These are phyloP conservation scores for Psophia crepitans DNA, from an alignment of 2,113 vertebrate species.

Conservation along the genomic window DNA sequence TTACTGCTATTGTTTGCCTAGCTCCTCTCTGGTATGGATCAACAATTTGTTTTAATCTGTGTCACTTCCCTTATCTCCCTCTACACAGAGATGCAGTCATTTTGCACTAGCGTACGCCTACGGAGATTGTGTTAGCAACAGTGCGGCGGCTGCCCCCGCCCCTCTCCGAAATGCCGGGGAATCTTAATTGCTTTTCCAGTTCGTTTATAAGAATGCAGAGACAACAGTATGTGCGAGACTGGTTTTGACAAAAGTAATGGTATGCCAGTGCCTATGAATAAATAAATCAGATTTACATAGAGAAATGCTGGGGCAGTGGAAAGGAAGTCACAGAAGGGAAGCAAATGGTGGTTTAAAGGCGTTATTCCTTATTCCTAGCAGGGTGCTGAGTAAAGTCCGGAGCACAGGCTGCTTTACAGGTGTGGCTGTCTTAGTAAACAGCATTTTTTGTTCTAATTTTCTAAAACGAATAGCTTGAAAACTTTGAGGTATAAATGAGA, in stretches of 20 bases:
- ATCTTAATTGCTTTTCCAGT: slow-evolving; percentile 79
- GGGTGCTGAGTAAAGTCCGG: not conserved
- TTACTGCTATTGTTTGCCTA: slow-evolving; percentile 85
- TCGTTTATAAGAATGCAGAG: slow-evolving; percentile 68
- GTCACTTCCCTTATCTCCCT: slow-evolving; percentile 80
- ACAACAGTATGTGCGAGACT: slow-evolving; percentile 48
- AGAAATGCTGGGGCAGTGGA: slow-evolving; percentile 19
- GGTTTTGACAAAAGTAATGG: slow-evolving; percentile 75
- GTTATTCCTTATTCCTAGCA: slow-evolving; percentile 2
- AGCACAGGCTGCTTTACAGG: not conserved
- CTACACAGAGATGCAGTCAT: slow-evolving; percentile 72
- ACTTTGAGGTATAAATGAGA: not conserved
- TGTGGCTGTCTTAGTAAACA: not conserved
- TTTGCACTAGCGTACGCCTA: slow-evolving; percentile 54
- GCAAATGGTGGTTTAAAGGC: slow-evolving; percentile 55
- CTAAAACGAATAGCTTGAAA: not conserved
- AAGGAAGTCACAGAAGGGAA: slow-evolving; percentile 45
- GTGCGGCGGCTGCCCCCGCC: slow-evolving; percentile 18
- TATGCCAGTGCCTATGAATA: slow-evolving; percentile 73
- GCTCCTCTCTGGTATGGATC: slow-evolving; percentile 77
- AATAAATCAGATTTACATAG: slow-evolving; percentile 73
- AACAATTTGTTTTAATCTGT: slow-evolving; percentile 86
- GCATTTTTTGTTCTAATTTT: not conserved
- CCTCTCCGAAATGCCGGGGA: slow-evolving; percentile 38
- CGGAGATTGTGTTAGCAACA: slow-evolving; percentile 63